Conservation (phyloP, 2,797 vertebrate genomes). For the Periparus ater region DNA sequence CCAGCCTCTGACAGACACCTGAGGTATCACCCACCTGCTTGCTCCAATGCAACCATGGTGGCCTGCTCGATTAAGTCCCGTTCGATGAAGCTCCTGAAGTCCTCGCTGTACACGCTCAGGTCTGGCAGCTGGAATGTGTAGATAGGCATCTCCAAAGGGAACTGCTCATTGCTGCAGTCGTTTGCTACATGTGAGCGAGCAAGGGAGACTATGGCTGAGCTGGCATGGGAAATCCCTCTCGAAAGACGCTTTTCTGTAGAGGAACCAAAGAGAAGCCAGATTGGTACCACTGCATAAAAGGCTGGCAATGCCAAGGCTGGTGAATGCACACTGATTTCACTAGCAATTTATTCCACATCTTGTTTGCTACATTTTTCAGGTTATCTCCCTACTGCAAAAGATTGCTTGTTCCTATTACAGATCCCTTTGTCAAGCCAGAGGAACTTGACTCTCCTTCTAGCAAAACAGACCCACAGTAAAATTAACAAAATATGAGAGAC, state of each 20-base stretch:
- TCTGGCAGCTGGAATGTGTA: conserved; percentile 99
- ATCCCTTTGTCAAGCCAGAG: neutral
- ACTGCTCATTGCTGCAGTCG: conserved; percentile 93
- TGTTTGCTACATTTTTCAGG: neutral
- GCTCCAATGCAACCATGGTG: conserved; percentile 97
- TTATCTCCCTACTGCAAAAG: neutral
- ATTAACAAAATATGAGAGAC: neutral
- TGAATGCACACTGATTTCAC: neutral
- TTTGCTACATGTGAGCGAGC: conserved; percentile 93
- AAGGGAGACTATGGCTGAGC: conserved; percentile 96
- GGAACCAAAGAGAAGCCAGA: neutral
- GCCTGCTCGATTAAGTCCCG: conserved; percentile 97
- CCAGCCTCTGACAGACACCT: neutral
- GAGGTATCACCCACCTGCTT: conserved; percentile 76
- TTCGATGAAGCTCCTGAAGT: conserved; percentile 96
- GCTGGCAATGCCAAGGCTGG: neutral
- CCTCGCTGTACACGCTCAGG: conserved; percentile 98
- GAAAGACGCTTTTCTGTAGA: conserved; percentile 93
- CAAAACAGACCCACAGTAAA: neutral
- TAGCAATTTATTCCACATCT: neutral
- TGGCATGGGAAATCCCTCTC: conserved; percentile 97
- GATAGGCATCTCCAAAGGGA: conserved; percentile 98
- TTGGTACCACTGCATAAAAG: neutral
- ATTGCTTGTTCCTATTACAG: neutral
- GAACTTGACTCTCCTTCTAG: neutral